phyloP scores from a whole-genome alignment of 2,797 vertebrate genomes.

The Tragopan temminckii region DNA sequence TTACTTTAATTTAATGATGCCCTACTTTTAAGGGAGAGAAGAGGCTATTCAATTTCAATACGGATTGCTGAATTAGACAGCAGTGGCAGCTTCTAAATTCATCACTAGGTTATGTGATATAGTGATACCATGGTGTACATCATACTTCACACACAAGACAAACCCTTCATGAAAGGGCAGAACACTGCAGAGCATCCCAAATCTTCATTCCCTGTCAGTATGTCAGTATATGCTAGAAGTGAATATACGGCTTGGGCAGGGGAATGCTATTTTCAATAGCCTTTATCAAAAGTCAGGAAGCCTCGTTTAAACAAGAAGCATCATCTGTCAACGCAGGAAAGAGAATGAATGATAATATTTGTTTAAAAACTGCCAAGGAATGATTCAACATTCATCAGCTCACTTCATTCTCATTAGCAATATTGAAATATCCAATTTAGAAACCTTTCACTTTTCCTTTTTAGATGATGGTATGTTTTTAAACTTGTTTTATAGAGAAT shows the following conservation, averaged over 20 bases:
- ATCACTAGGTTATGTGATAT: neutral
- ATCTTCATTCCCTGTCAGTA: neutral
- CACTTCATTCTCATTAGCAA: slow-evolving; percentile 54
- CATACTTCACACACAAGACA: neutral
- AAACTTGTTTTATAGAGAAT: slow-evolving; percentile 46
- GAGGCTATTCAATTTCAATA: neutral
- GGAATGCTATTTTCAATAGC: slow-evolving; percentile 34
- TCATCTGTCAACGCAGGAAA: slow-evolving; percentile 39
- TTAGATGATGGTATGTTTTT: slow-evolving; percentile 46
- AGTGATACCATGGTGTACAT: fast-evolving
- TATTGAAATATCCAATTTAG: slow-evolving; percentile 57
- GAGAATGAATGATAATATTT: slow-evolving; percentile 54
- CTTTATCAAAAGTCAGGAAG: slow-evolving; percentile 26
- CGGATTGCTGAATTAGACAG: neutral
- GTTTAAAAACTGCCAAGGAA: slow-evolving; percentile 48
- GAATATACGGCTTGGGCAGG: neutral
- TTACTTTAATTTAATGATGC: neutral
- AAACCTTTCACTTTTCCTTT: slow-evolving; percentile 56
- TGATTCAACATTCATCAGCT: slow-evolving; percentile 46
- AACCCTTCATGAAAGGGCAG: neutral
- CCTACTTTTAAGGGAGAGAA: neutral
- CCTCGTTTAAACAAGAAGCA: slow-evolving; percentile 3
- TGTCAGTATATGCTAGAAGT: neutral
- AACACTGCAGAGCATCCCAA: neutral
- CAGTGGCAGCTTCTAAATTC: neutral